These are phyloP conservation scores for Nylanderia fulva DNA, from an alignment of 1,140 invertebrate genomes.

Conservation along the genomic window DNA sequence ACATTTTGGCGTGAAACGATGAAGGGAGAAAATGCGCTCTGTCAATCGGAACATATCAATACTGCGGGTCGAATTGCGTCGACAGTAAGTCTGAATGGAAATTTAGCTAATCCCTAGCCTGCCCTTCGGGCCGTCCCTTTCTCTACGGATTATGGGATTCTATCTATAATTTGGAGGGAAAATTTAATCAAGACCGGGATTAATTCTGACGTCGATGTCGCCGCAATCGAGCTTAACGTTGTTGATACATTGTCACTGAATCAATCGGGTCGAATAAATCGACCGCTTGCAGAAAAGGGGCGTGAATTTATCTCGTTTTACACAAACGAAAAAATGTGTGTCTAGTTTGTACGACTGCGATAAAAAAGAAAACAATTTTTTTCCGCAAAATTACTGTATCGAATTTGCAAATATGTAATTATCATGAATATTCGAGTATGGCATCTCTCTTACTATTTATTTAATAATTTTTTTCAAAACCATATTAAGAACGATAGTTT, in stretches of 20 bases:
- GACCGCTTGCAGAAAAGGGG: neutral
- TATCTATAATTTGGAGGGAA: conserved; percentile 2
- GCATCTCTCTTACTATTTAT: neutral
- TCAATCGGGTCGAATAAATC: conserved; percentile 15
- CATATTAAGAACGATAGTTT: neutral
- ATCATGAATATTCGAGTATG: neutral
- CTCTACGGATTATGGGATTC: neutral
- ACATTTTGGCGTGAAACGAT: neutral
- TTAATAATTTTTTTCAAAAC: conserved; percentile 20
- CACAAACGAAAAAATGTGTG: neutral
- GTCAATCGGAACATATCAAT: conserved; percentile 42
- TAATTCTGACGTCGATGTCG: conserved; percentile 18
- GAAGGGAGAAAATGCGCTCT: neutral
- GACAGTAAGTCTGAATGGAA: neutral
- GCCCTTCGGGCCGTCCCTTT: neutral
- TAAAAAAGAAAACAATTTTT: neutral
- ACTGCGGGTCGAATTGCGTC: conserved; percentile 3
- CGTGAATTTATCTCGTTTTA: neutral
- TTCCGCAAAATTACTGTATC: neutral
- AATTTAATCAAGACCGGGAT: neutral
- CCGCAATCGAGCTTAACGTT: conserved; percentile 24
- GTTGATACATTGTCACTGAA: conserved; percentile 9
- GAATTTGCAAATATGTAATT: neutral
- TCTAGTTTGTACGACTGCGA: neutral
- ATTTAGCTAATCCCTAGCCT: neutral